phyloP scores from a whole-genome alignment of 2,113 vertebrate species.

The Notarius lentiginosus region DNA sequence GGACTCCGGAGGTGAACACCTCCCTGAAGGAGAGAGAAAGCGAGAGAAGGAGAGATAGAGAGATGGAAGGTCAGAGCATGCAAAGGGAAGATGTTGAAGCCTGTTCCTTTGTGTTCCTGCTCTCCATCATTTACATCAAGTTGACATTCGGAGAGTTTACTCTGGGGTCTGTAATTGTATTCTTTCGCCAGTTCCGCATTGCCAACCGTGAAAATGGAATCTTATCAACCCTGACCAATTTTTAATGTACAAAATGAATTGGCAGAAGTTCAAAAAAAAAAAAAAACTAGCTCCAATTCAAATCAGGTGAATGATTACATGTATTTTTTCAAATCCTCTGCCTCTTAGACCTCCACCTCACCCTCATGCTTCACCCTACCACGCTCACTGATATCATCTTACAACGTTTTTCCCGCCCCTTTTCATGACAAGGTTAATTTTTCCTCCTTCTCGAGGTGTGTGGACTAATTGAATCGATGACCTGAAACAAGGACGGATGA shows the following conservation, averaged over 20 bases:
- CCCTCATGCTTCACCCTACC: conserved; percentile 63
- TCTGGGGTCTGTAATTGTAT: conserved; percentile 99
- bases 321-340: conserved; percentile 71
- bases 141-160: conserved; percentile 99
- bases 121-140: conserved; percentile 99
- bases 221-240: conserved; percentile 99
- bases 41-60: conserved; percentile 29
- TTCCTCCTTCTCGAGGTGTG: conserved; percentile 42
- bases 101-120: conserved; percentile 80
- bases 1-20: neutral
- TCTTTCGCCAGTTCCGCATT: conserved; percentile 99
- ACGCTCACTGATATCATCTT: conserved; percentile 66
- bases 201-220: conserved; percentile 99
- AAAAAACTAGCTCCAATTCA: conserved; percentile 92
- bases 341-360: conserved; percentile 72
- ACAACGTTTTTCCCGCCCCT: conserved; percentile 62
- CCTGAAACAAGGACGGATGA: conserved; percentile 56
- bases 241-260: conserved; percentile 99
- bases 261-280: conserved; percentile 94
- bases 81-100: conserved; percentile 68
- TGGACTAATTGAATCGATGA: conserved; percentile 65
- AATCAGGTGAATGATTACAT: conserved; percentile 99
- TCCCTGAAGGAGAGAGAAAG: conserved; percentile 25
- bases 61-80: conserved; percentile 32
- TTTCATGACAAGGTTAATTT: conserved; percentile 57